Conservation (phyloP, 2,113 vertebrate species). For the Alethe castanea region DNA sequence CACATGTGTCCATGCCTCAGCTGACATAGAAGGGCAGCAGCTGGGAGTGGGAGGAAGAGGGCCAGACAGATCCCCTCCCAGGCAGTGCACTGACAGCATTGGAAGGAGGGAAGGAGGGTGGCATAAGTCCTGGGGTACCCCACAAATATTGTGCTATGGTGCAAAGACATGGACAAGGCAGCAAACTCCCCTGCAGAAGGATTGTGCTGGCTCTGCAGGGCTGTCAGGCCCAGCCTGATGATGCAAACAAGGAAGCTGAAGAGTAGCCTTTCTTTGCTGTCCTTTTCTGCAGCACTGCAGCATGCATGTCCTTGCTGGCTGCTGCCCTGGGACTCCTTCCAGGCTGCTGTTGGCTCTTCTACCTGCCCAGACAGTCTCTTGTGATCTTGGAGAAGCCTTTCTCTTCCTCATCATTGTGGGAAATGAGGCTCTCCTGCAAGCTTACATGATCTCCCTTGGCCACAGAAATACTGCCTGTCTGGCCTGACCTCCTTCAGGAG, state of each 20-base stretch:
- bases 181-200: not conserved
- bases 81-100: not conserved
- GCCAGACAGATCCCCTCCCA: not conserved
- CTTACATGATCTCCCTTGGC: not conserved
- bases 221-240: not conserved
- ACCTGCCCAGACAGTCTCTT: not conserved
- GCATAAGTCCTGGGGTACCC: no score
- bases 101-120: not conserved
- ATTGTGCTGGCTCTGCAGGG: not conserved
- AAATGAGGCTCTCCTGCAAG: not conserved
- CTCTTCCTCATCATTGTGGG: not conserved
- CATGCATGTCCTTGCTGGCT: not conserved
- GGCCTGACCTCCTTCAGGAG: not conserved
- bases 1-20: rapidly evolving
- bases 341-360: not conserved
- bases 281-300: not conserved
- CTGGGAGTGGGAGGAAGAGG: not conserved
- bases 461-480: not conserved
- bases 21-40: rapidly evolving
- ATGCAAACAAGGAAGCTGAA: not conserved
- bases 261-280: not conserved
- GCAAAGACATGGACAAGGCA: no score
- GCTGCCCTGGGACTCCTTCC: not conserved
- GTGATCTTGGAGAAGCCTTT: not conserved
- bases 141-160: not conserved